Evolutionary conservation across 2,797 vertebrate species (phyloP).

Genomic region (Enteromius anoplus): DNA sequence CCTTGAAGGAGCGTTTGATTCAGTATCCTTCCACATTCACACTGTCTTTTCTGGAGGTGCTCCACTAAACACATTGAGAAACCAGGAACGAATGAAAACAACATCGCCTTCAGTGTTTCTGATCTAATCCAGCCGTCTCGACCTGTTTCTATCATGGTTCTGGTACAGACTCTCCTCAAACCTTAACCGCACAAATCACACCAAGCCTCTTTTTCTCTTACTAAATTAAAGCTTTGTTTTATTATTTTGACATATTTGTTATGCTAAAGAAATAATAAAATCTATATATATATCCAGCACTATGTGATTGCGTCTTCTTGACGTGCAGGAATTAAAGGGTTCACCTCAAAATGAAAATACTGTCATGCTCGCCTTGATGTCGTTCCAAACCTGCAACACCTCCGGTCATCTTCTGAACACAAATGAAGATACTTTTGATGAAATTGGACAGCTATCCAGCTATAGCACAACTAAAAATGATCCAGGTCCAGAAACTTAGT

Average conservation of each 20-base stretch:
- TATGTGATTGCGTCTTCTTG: slow-evolving; percentile 69
- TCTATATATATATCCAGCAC: slow-evolving; percentile 74
- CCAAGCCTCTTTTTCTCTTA: slow-evolving; percentile 60
- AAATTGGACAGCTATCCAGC: no score
- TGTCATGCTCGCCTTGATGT: no score
- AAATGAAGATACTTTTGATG: no score
- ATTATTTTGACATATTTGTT: slow-evolving; percentile 70
- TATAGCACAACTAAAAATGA: no score
- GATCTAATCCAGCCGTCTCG: slow-evolving; percentile 47
- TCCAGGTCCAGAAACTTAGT: no score
- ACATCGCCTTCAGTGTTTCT: slow-evolving; percentile 57
- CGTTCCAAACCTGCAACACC: no score
- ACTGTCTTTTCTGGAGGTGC: slow-evolving; percentile 49
- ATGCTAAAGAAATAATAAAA: slow-evolving; percentile 79
- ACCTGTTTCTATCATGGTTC: slow-evolving; percentile 61
- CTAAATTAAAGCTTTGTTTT: slow-evolving; percentile 67
- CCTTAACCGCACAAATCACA: slow-evolving; percentile 47
- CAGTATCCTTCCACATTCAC: background rate
- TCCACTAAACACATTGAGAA: slow-evolving; percentile 3
- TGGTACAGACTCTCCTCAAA: slow-evolving; percentile 49
- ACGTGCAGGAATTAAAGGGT: background rate
- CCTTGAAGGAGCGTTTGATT: background rate
- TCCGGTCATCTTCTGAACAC: no score
- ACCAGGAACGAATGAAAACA: background rate
- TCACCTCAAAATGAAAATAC: no score